Percentiles rank a stretch among this genome's conserved stretches.
Evolutionary conservation across 92 coral and sea anemone genomes (phyloP).

Genomic region (Blastomussa wellsi): DNA sequence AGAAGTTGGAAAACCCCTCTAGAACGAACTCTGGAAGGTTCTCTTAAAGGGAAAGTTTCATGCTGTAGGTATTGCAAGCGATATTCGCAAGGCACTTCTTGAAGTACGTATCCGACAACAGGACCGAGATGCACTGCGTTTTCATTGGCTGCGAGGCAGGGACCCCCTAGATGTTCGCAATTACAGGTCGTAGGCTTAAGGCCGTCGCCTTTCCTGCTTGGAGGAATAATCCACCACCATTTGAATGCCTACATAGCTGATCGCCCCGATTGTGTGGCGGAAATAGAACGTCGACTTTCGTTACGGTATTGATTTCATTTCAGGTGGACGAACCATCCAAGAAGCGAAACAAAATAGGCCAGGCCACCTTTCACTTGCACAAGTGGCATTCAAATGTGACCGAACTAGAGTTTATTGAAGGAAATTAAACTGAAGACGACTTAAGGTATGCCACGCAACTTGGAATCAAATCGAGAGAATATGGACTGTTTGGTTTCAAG

Average conservation of each 20-base stretch:
- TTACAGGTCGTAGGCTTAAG: slow-evolving; percentile 25
- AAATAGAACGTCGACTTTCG: not conserved
- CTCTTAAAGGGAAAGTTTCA: not conserved
- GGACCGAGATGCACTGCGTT: slow-evolving; percentile 43
- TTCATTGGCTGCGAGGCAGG: slow-evolving; percentile 13
- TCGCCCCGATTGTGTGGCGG: slow-evolving; percentile 11
- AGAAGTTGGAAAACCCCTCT: not conserved
- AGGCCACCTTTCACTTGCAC: slow-evolving; percentile 13
- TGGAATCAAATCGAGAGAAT: too few species aligned
- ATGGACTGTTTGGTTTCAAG: too few species aligned
- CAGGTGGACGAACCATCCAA: not conserved
- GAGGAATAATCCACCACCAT: slow-evolving; percentile 36
- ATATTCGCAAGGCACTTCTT: slow-evolving; percentile 11
- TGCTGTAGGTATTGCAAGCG: not conserved
- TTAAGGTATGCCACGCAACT: too few species aligned
- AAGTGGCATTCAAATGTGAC: slow-evolving; percentile 23
- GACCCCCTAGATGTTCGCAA: slow-evolving; percentile 11
- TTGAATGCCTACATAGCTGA: not conserved
- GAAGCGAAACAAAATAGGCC: slow-evolving; percentile 1
- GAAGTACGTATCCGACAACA: too few species aligned
- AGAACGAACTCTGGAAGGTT: slow-evolving; percentile 5
- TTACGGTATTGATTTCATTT: not conserved
- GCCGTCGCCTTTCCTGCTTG: slow-evolving; percentile 33
- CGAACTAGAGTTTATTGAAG: too few species aligned
- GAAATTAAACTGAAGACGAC: too few species aligned